A percentile compares a stretch with the other conserved stretches of the same genome.
Evolutionary conservation across 2,113 vertebrate genomes (phyloP).

Genomic region (Macquaria ambigua): DNA sequence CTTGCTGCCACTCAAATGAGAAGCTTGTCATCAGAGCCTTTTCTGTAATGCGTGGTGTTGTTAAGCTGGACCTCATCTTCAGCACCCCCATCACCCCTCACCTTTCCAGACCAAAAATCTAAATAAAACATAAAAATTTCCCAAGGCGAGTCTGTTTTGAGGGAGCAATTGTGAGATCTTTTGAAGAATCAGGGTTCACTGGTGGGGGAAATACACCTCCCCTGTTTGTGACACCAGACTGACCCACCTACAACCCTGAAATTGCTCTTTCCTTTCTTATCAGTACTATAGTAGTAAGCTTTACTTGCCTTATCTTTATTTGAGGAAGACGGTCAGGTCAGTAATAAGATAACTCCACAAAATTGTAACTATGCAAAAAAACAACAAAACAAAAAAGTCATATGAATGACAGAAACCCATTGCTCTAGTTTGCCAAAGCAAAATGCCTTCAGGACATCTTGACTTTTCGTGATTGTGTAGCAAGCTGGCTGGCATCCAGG

Average conservation of each 20-base stretch:
- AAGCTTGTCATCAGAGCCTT: too few species aligned
- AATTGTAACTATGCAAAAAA: constrained; percentile 6
- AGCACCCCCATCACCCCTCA: background rate
- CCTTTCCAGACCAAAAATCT: background rate
- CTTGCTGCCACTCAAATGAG: background rate
- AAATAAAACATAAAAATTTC: background rate
- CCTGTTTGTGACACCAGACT: background rate
- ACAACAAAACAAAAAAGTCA: background rate
- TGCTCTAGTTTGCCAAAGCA: background rate
- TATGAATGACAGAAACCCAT: background rate
- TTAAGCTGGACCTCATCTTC: background rate
- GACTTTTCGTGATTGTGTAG: background rate
- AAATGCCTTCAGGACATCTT: constrained; percentile 28
- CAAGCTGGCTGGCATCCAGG: constrained; percentile 8
- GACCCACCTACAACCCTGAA: background rate
- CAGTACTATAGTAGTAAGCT: background rate
- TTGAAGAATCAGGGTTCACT: background rate
- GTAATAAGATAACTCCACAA: background rate
- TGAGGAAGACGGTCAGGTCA: background rate
- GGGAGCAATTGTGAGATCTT: background rate
- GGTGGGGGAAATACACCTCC: background rate
- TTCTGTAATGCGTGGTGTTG: background rate
- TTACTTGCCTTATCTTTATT: constrained; percentile 2
- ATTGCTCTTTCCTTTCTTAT: background rate
- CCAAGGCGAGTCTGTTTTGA: background rate